phyloP scores from a whole-genome alignment of 2,797 vertebrate genomes.

The Karalla daura region DNA sequence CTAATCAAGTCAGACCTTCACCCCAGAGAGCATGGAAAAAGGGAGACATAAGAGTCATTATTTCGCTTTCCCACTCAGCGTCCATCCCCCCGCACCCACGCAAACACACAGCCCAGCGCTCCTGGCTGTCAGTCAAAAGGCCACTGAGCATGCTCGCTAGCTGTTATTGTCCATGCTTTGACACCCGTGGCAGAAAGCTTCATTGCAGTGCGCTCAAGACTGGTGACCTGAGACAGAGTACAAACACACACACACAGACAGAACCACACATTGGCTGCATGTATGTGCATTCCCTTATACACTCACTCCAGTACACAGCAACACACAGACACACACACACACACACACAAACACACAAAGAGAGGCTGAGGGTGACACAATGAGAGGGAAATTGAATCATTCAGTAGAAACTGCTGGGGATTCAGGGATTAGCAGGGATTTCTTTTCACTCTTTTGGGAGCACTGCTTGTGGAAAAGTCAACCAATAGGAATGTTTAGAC shows the following conservation, averaged over 20 bases:
- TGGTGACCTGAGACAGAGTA: conserved; percentile 51
- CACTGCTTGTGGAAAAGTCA: conserved; percentile 37
- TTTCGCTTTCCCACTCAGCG: conserved; percentile 24
- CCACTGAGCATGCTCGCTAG: conserved; percentile 52
- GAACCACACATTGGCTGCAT: background rate
- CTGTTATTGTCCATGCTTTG: conserved; percentile 53
- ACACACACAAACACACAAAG: conserved; percentile 13
- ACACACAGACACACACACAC: conserved; percentile 7
- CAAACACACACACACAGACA: conserved; percentile 39
- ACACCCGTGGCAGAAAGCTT: conserved; percentile 55
- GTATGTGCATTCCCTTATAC: background rate
- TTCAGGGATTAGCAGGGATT: conserved; percentile 76
- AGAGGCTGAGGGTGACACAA: conserved; percentile 68
- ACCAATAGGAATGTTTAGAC: conserved; percentile 27
- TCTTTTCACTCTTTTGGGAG: conserved; percentile 59
- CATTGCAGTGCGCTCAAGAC: conserved; percentile 39
- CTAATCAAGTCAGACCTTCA: conserved; percentile 34
- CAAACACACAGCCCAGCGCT: conserved; percentile 30
- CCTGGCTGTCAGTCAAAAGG: conserved; percentile 57
- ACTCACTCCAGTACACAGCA: background rate
- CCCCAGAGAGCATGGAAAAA: conserved; percentile 16
- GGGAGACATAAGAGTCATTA: conserved; percentile 26
- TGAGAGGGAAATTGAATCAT: conserved; percentile 79
- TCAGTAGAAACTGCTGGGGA: conserved; percentile 72
- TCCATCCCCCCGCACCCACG: conserved; percentile 14